A percentile compares a stretch with the other conserved stretches of the same genome.
These are phyloP conservation scores for Phortica magna DNA, from an alignment of 2,888 invertebrate genomes.

Conservation along the genomic window DNA sequence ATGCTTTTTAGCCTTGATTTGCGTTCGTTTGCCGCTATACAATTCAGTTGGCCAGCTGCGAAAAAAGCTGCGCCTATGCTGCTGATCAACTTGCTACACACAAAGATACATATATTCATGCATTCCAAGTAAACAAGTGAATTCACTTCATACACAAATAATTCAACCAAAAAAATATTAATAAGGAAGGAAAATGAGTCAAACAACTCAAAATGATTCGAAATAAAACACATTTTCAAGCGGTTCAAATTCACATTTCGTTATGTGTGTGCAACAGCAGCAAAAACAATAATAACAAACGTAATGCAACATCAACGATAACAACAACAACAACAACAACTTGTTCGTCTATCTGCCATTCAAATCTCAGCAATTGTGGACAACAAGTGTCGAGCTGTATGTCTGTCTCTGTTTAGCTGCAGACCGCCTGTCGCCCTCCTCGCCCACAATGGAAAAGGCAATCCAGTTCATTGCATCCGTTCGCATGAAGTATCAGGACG, in stretches of 20 bases:
- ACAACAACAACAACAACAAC: slow-evolving; percentile 21
- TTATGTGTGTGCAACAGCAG: slow-evolving; percentile 28
- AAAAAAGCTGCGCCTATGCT: slow-evolving; percentile 30
- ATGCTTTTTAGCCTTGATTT: slow-evolving; percentile 33
- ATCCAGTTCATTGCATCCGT: slow-evolving; percentile 29
- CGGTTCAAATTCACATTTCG: slow-evolving; percentile 41
- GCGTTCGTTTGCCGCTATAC: slow-evolving; percentile 12
- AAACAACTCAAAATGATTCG: slow-evolving; percentile 58
- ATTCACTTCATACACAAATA: not conserved
- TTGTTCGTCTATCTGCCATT: slow-evolving; percentile 61
- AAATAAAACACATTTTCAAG: slow-evolving; percentile 42
- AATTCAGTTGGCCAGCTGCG: slow-evolving; percentile 21
- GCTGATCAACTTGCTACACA: slow-evolving; percentile 66
- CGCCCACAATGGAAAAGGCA: not conserved
- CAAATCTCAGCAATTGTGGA: slow-evolving; percentile 51
- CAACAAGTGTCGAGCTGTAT: slow-evolving; percentile 35
- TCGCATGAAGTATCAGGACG: slow-evolving; percentile 14
- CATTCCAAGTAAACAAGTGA: slow-evolving; percentile 17
- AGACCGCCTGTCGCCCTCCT: not conserved
- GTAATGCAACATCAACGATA: too few species aligned
- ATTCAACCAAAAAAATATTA: slow-evolving; percentile 4
- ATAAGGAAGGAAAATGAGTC: slow-evolving; percentile 16
- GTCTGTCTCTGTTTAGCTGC: not conserved
- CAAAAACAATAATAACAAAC: slow-evolving; percentile 28
- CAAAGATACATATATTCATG: not conserved